Conservation (phyloP, 1,140 invertebrate species). For the Drosophila virilis region DNA sequence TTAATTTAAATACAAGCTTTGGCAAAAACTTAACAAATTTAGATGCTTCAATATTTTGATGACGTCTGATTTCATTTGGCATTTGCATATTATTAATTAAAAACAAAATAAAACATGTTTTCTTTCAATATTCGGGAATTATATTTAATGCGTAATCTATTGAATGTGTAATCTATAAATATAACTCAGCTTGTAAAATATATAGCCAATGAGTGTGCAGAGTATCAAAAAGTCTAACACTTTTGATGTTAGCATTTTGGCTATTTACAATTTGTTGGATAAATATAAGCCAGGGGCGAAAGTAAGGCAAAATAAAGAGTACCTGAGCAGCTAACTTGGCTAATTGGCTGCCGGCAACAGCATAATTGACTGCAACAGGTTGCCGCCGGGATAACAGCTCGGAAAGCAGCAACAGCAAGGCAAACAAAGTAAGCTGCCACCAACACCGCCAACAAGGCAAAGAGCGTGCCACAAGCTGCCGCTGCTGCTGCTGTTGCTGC, state of each 20-base stretch:
- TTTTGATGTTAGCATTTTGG: background rate
- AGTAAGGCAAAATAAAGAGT: conserved; percentile 8
- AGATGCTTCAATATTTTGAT: too few species aligned
- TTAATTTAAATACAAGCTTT: too few species aligned
- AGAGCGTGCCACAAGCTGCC: conserved; percentile 29
- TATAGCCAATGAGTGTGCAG: too few species aligned
- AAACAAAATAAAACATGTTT: too few species aligned
- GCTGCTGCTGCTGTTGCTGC: conserved; percentile 17
- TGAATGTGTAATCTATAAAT: too few species aligned
- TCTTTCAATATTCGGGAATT: too few species aligned
- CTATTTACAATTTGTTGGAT: background rate
- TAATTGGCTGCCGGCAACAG: conserved; percentile 30
- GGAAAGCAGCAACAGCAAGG: background rate
- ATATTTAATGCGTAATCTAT: too few species aligned
- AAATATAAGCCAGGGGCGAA: background rate
- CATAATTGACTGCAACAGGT: conserved; percentile 38
- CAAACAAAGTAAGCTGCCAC: conserved; percentile 17
- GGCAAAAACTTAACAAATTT: too few species aligned
- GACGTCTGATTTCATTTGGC: too few species aligned
- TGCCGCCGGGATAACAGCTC: background rate
- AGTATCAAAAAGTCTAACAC: background rate
- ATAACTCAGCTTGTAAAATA: too few species aligned
- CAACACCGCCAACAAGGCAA: conserved; percentile 7
- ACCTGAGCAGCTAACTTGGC: conserved; percentile 19
- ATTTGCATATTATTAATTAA: background rate